These are phyloP conservation scores for Chaenogobius annularis DNA, from an alignment of 2,113 vertebrate genomes.

Conservation along the genomic window DNA sequence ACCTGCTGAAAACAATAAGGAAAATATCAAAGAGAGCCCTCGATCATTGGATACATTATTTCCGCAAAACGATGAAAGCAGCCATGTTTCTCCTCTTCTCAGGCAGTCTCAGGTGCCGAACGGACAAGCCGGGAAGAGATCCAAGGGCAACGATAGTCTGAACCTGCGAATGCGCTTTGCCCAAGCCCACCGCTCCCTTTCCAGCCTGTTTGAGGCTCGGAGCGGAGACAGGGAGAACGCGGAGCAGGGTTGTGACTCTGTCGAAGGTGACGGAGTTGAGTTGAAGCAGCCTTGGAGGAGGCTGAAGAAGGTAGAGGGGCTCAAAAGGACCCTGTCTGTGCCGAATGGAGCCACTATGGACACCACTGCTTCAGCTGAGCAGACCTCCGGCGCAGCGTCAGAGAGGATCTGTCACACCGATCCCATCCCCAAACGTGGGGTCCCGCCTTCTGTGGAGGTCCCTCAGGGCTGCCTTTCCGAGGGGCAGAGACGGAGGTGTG, in stretches of 20 bases:
- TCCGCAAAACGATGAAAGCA: slow-evolving; percentile 22
- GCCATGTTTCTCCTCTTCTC: slow-evolving; percentile 31
- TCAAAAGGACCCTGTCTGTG: slow-evolving; percentile 61
- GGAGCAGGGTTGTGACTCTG: slow-evolving; percentile 59
- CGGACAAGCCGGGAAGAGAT: slow-evolving; percentile 65
- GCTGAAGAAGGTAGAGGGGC: slow-evolving; percentile 71
- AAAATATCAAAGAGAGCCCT: slow-evolving; percentile 17
- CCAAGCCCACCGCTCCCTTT: slow-evolving; percentile 84
- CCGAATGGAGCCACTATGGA: slow-evolving; percentile 29
- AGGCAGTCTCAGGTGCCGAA: slow-evolving; percentile 50
- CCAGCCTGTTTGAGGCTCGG: slow-evolving; percentile 83
- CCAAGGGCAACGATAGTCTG: slow-evolving; percentile 76
- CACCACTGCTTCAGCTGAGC: slow-evolving; percentile 13
- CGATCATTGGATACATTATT: slow-evolving; percentile 19
- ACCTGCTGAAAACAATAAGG: slow-evolving; percentile 38
- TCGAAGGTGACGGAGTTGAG: slow-evolving; percentile 68
- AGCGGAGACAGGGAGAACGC: slow-evolving; percentile 75
- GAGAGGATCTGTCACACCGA: slow-evolving; percentile 51
- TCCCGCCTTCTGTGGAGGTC: slow-evolving; percentile 40
- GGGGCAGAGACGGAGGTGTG: slow-evolving; percentile 63
- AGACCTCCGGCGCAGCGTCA: slow-evolving; percentile 28
- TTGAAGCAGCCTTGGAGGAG: slow-evolving; percentile 74
- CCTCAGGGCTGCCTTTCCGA: slow-evolving; percentile 51
- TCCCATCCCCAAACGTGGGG: slow-evolving; percentile 49
- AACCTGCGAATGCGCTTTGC: slow-evolving; percentile 79